Percentiles rank a stretch among this genome's conserved stretches.
Conservation (phyloP, 2,113 vertebrate genomes). For the Fulmarus glacialis region DNA sequence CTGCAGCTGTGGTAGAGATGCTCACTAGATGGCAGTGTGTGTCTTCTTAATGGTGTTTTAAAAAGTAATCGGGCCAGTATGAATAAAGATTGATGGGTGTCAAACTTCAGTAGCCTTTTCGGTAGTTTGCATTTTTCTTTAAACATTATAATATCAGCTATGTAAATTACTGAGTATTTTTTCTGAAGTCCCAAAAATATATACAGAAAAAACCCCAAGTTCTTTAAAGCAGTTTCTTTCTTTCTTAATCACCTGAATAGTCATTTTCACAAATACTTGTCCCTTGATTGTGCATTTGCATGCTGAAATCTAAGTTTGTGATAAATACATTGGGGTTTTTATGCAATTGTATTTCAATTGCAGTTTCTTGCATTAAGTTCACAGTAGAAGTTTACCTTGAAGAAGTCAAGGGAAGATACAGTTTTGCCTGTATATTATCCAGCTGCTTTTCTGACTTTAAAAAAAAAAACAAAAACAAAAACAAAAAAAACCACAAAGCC, state of each 20-base stretch:
- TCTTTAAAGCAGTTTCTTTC: neutral
- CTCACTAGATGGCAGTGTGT: constrained; percentile 68
- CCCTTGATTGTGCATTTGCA: neutral
- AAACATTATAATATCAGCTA: neutral
- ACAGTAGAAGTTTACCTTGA: neutral
- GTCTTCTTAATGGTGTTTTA: neutral
- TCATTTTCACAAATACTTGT: neutral
- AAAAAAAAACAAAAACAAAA: neutral
- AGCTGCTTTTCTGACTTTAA: neutral
- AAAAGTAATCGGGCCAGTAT: neutral
- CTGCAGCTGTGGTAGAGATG: neutral
- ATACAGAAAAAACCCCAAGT: neutral
- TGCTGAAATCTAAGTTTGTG: neutral
- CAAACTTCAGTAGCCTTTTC: constrained; percentile 27
- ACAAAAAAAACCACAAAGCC: neutral
- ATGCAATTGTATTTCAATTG: neutral
- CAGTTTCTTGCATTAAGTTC: neutral
- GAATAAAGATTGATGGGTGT: constrained; percentile 58
- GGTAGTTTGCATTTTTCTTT: constrained; percentile 35
- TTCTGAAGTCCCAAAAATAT: neutral
- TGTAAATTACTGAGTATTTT: neutral
- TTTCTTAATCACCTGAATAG: neutral
- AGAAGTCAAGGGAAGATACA: neutral
- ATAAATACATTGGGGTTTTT: neutral
- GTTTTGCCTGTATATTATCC: neutral